Conservation (phyloP, 1,140 invertebrate species). For the Orius laevigatus region DNA sequence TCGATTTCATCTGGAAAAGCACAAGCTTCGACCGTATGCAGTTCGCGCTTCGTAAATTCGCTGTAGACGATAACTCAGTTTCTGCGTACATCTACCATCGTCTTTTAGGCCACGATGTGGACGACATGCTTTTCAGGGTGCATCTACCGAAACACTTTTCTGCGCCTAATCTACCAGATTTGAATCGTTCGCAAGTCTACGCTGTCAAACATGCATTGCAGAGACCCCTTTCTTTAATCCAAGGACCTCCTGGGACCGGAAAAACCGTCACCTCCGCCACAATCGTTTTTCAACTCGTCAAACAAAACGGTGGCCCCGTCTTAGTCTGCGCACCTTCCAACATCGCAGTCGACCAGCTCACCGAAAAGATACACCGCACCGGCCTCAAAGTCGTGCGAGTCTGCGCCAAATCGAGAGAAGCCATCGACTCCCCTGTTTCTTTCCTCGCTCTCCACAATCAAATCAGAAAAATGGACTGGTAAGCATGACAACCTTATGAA, state of each 20-base stretch:
- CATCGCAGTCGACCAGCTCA: constrained; percentile 97
- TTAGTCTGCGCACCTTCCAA: constrained; percentile 98
- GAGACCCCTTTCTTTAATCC: constrained; percentile 90
- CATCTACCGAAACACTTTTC: constrained; percentile 92
- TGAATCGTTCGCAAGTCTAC: constrained; percentile 92
- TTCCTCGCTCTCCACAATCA: constrained; percentile 96
- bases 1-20: constrained; percentile 99
- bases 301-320: constrained; percentile 85
- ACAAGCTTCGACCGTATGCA: constrained; percentile 99
- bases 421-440: constrained; percentile 93
- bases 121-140: constrained; percentile 81
- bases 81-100: constrained; percentile 97
- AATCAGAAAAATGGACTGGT: constrained; percentile 76
- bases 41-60: constrained; percentile 83
- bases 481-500: constrained; percentile 16
- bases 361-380: constrained; percentile 96
- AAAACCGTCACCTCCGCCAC: constrained; percentile 99
- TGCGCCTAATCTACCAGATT: constrained; percentile 89
- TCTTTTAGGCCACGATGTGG: constrained; percentile 89
- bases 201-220: constrained; percentile 98
- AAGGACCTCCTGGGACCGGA: constrained; percentile 71
- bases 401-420: constrained; percentile 95
- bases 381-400: constrained; percentile 90
- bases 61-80: constrained; percentile 89
- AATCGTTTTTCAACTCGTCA: constrained; percentile 95